Evolutionary conservation across 2,113 vertebrate species (phyloP), one percentile per base, ranked within the genome.

Genomic region (Macrotus californicus): DNA sequence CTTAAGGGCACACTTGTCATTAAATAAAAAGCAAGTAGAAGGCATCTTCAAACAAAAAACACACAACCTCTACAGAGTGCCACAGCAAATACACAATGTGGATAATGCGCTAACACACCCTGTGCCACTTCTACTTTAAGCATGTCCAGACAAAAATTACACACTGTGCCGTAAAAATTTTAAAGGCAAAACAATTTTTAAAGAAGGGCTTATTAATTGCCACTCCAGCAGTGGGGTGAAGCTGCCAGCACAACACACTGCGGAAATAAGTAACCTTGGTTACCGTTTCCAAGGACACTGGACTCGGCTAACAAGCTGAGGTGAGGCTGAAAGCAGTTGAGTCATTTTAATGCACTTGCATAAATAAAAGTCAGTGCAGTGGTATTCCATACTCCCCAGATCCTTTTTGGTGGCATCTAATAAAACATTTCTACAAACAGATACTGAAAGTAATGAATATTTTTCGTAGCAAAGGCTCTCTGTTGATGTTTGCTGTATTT

Each of bases 241-340:
- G 52, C 26, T 50, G 93, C 79, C 87, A 48, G 85, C 95, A 89
- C 91, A 94, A 66, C 5, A 36, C 73, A 24, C 84, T 39, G 76
- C 90, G 97, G 98, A 97, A 96, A 66, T 92, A 94, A 22, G 98
- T 99, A 98, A 98, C 98, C 98, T 97, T 98, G 98, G 98, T 98
- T 97, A 99, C 98, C 24, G 98, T 97, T 92, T 96, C 97, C 98
- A 98, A 97, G 98, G 98, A 98, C 98, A 97, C 95, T 2, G 94
- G 95, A 94, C 94, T 95, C 96, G 92, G 96, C 97, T 97, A 97
- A 97, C 93, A 92, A 21, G 46, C 72, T 1, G 54, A 97, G 94
- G 66, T 67, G 97, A 92, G 89, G 97, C 89, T 22, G 97, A 97
- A 94, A 0, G 93, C 96, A 88, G 34, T 18, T 77, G 97, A 98